Base-by-base conservation (phyloP, 2,888 invertebrate species). In the Ellobium chinense region DNA sequence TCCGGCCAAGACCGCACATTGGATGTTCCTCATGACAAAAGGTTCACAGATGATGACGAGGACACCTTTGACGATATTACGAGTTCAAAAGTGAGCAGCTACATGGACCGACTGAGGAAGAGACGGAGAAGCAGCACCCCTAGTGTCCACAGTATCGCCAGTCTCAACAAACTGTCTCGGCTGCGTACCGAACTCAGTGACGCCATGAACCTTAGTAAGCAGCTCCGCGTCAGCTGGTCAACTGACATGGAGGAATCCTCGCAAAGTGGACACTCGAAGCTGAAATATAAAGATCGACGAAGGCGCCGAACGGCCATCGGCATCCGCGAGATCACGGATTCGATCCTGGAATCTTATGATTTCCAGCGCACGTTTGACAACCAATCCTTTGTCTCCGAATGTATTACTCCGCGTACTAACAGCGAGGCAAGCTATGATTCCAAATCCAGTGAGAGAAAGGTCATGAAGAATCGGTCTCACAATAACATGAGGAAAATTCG, bases 361-460 rank as follows among this genome's bases (percentile, higher is more conserved):
- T 70, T 70, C 31, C 70, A 39, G 24, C 27, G 24, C 3, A 70
- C 70, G 12, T n/a, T n/a, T 12, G 70, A 70, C 54, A 70, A 70
- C 56, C 27, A 54, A 18, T 54, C 70, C 2, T 70, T 70, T 54
- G 56, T 70, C 2, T 70, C 39, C 29, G 70, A 70, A 12, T 70
- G 70, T 24, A 66, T 66, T 36, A 66, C 66, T n/a, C 66, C 66
- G 3, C 60, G 27, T 21, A n/a, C n/a, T n/a, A 27, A 7, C 27
- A 60, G 60, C n/a, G 60, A 60, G 60, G 60, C 60, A 7, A 60
- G 60, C 60, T 60, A 60, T 27, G 60, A 27, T 7, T 14, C n/a
- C 9, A 46, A 46, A 18, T 12, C 7, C 9, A 46, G 18, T 18
- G 18, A 46, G 9, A 60, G n/a, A 27, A 60, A 60, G 5, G n/a